These are phyloP conservation scores for Anguilla megastoma DNA, from an alignment of 2,797 vertebrate genomes.

Conservation along the genomic window DNA sequence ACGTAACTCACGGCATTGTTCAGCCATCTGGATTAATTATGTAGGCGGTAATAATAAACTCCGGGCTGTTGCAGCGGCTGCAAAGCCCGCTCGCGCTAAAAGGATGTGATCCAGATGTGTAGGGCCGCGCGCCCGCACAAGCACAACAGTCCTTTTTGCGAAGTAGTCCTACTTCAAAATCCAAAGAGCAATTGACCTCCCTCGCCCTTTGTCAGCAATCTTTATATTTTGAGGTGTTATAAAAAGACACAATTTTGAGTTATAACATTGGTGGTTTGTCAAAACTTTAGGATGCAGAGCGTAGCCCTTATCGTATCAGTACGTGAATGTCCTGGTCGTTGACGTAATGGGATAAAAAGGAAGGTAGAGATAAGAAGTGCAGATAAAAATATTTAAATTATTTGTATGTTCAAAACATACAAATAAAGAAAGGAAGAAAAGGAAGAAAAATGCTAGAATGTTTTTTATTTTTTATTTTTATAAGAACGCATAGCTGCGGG, in stretches of 20 bases:
- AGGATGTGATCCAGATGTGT: constrained; percentile 63
- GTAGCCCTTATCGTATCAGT: not conserved
- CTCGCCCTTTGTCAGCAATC: constrained; percentile 49
- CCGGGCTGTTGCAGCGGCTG: constrained; percentile 30
- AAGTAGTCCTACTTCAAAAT: constrained; percentile 9
- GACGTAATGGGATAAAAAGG: not conserved
- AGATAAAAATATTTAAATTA: not conserved
- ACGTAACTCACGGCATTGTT: not conserved
- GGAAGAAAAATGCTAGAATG: too few species aligned
- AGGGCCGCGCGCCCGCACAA: not conserved
- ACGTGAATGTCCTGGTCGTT: not conserved
- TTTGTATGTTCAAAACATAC: too few species aligned
- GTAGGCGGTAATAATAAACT: constrained; percentile 23
- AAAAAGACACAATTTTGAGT: constrained; percentile 44
- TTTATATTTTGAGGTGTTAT: constrained; percentile 50
- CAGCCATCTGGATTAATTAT: constrained; percentile 28
- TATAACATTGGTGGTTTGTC: constrained; percentile 58
- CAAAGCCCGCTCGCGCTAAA: constrained; percentile 42
- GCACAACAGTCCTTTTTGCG: constrained; percentile 28
- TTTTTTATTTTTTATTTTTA: too few species aligned
- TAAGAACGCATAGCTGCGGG: too few species aligned
- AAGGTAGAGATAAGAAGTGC: not conserved
- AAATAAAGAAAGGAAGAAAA: too few species aligned
- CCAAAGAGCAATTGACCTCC: constrained; percentile 50
- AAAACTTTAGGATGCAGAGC: constrained; percentile 34